Base-by-base conservation (phyloP, 2,113 vertebrate species). In the Siniperca knerii region DNA sequence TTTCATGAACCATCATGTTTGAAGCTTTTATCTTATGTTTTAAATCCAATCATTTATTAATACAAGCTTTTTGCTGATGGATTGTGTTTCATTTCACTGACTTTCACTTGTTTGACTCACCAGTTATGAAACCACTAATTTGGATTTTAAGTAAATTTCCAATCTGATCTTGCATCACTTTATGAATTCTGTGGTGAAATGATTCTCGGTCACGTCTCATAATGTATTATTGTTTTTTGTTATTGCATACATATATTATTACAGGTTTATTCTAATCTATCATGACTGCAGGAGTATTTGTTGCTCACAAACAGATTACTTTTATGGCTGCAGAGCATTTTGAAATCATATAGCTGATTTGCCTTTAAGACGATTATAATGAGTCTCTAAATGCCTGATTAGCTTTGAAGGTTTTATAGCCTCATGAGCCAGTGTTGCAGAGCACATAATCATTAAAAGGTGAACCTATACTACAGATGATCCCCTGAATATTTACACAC, bases 361-460 rank as follows among this genome's bases (percentile, higher is more conserved):
- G 54, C 54, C 50, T 66, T 79, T 75, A 66, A 82, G 79, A 69
- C 70, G 68, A 82, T 75, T 55, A 42, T 70, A 84, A 86, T 77
- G 66, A 78, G 9, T 44, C 29, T 79, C 72, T 84, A 75, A 87
- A 81, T 54, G 75, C 61, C 68, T 75, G 86, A 88, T 91, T 82
- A 87, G 77, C 68, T 74, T 54, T 50, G 25, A 83, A 46, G 74
- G 58, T 54, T 88, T 85, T 77, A 87, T 10, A 29, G 70, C 68
- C 85, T 85, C 44, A 9, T 48, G 52, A 86, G 80, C n/a, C 40
- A 50, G 13, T 6, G 25, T 70, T 74, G 79, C 82, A 77, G 61
- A 85, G 66, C 50, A 65, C 9, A 57, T 54, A 9, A 66, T 85
- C 74, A 79, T 79, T 85, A 83, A 79, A 81, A 74, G 54, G 75